Percentiles rank a stretch among this genome's conserved stretches.
These are phyloP conservation scores for Ibidorhyncha struthersii DNA, from an alignment of 2,113 vertebrate genomes.

Conservation along the genomic window DNA sequence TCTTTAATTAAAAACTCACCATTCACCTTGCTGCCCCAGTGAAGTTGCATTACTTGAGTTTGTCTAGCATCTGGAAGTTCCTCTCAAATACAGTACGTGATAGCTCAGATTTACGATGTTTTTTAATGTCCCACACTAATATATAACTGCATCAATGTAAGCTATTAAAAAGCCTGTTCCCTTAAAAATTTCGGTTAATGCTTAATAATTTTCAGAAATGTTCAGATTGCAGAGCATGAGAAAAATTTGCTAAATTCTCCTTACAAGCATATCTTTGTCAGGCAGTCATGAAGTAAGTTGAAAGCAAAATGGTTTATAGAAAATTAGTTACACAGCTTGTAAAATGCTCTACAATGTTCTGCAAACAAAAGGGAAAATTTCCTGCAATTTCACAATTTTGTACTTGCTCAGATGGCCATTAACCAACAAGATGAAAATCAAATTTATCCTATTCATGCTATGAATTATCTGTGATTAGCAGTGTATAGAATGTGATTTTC, in stretches of 20 bases:
- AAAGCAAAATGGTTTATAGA: constrained; percentile 53
- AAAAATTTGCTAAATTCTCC: constrained; percentile 36
- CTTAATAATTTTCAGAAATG: constrained; percentile 30
- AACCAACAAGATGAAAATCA: constrained; percentile 59
- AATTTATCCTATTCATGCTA: constrained; percentile 51
- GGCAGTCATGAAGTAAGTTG: constrained; percentile 38
- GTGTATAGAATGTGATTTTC: constrained; percentile 67
- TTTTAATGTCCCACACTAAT: not conserved
- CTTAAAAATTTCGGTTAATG: constrained; percentile 5
- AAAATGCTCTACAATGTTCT: constrained; percentile 38
- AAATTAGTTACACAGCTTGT: constrained; percentile 55
- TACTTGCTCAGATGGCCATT: constrained; percentile 59
- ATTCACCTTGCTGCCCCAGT: not conserved
- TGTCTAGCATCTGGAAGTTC: not conserved
- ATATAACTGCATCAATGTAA: not conserved
- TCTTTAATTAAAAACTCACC: not conserved
- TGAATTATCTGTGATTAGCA: constrained; percentile 68
- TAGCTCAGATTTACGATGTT: not conserved
- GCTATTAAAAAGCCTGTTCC: not conserved
- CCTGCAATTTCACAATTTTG: constrained; percentile 53
- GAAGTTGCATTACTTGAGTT: not conserved
- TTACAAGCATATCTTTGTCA: constrained; percentile 45
- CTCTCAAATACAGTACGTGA: not conserved
- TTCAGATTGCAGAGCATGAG: not conserved
- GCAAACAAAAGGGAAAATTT: constrained; percentile 59